Conservation (phyloP, 2,797 vertebrate species). For the Ctenopoma multispine region DNA sequence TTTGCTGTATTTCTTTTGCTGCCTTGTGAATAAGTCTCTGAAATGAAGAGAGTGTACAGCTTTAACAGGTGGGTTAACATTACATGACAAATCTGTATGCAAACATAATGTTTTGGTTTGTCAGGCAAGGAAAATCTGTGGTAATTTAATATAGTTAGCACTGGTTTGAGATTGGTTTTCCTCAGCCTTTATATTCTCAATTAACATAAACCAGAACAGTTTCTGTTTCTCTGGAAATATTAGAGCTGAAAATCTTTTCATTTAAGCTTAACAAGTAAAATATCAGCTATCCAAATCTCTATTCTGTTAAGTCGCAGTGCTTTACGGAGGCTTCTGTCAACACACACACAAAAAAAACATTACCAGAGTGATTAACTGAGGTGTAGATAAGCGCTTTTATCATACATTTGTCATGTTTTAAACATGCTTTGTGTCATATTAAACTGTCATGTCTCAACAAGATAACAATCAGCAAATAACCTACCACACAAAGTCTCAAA, state of each 20-base stretch:
- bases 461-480: not conserved
- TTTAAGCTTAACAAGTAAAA: too few species aligned
- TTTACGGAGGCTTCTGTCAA: too few species aligned
- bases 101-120: not conserved
- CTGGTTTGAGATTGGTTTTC: too few species aligned
- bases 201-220: not conserved
- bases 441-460: not conserved
- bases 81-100: not conserved
- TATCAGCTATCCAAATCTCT: too few species aligned
- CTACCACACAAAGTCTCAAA: not conserved
- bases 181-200: not conserved
- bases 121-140: too few species aligned
- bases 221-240: too few species aligned
- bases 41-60: constrained; percentile 81
- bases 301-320: too few species aligned
- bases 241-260: too few species aligned
- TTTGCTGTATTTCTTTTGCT: constrained; percentile 2
- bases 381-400: not conserved
- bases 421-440: not conserved
- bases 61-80: constrained; percentile 79
- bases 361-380: not conserved
- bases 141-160: too few species aligned
- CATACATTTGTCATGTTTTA: too few species aligned
- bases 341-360: too few species aligned
- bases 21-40: not conserved